These are phyloP conservation scores for Drosophila pruinosa DNA, from an alignment of 1,140 invertebrate species.

Conservation along the genomic window DNA sequence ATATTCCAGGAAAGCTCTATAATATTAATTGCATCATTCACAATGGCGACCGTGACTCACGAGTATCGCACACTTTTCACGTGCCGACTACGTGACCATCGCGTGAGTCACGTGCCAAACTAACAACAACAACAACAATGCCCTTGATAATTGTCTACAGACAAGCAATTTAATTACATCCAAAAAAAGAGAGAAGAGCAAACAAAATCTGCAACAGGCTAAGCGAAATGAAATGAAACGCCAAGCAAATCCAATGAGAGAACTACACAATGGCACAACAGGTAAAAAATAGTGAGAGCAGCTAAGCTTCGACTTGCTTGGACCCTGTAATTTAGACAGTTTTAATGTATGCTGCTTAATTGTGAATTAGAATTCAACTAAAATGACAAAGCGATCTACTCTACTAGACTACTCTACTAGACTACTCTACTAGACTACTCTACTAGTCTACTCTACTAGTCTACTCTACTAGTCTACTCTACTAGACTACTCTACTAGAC, in stretches of 20 bases:
- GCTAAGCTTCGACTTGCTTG: not conserved
- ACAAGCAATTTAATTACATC: slow-evolving; percentile 36
- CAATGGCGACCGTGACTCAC: slow-evolving; percentile 3
- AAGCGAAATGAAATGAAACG: slow-evolving; percentile 19
- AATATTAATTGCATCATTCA: slow-evolving; percentile 24
- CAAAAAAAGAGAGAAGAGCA: not conserved
- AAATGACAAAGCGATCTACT: no score
- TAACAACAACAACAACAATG: slow-evolving; percentile 1
- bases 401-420: no score
- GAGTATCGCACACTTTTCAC: slow-evolving; percentile 16
- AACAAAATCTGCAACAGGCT: not conserved
- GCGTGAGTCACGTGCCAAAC: slow-evolving; percentile 27
- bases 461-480: no score
- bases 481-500: no score
- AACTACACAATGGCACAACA: slow-evolving; percentile 1
- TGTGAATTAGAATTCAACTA: no score
- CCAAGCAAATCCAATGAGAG: slow-evolving; percentile 28
- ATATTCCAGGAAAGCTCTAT: slow-evolving; percentile 12
- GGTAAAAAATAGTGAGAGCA: not conserved
- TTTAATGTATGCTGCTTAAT: no score
- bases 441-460: no score
- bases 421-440: no score
- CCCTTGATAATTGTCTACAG: slow-evolving; percentile 17
- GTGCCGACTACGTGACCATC: slow-evolving; percentile 24
- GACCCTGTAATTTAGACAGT: no score